These are phyloP conservation scores for Hesperophylax magnus DNA, from an alignment of 1,140 invertebrate genomes.

Conservation along the genomic window DNA sequence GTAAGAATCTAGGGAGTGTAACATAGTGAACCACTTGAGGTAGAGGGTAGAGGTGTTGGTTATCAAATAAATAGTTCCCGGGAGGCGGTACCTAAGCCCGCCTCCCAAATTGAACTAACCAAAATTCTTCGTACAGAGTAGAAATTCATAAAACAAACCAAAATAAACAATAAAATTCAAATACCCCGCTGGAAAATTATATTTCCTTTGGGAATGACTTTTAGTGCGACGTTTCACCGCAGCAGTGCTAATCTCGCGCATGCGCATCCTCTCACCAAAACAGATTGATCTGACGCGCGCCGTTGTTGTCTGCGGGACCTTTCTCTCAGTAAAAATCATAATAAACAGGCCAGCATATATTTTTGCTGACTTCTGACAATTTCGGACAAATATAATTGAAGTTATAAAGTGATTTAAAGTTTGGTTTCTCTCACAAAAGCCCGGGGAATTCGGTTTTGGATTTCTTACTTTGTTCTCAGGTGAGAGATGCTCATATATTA, in stretches of 20 bases:
- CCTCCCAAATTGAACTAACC: no score
- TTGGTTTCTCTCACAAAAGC: neutral
- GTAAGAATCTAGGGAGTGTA: no score
- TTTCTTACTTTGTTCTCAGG: neutral
- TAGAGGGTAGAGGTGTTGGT: no score
- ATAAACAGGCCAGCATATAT: neutral
- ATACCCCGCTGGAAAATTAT: neutral
- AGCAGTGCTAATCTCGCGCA: neutral
- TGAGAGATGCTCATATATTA: neutral
- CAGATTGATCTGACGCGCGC: conserved; percentile 1
- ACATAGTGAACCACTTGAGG: no score
- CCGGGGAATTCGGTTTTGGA: neutral
- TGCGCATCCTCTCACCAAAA: neutral
- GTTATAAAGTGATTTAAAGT: neutral
- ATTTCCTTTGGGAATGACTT: neutral
- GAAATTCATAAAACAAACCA: no score
- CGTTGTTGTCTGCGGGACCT: neutral
- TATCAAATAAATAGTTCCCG: no score
- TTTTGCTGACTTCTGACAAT: neutral
- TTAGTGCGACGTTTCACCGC: neutral
- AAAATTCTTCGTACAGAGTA: no score
- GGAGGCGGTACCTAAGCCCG: no score
- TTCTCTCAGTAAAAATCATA: neutral
- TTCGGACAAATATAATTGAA: neutral
- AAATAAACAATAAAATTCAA: neutral